Conservation (phyloP, 2,888 invertebrate species). For the Rhyacophila evoluta region DNA sequence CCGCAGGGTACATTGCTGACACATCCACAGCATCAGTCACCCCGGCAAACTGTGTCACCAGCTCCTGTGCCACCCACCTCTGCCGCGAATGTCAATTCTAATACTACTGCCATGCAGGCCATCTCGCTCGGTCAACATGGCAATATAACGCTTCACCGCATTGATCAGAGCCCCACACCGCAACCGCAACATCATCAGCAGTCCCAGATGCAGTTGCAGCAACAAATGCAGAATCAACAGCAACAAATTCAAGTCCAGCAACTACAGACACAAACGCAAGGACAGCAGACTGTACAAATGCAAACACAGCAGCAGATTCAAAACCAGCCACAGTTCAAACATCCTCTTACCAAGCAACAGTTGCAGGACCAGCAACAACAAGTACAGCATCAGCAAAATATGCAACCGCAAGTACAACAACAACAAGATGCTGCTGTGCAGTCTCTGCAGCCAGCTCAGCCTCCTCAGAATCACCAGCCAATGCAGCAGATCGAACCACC, state of each 20-base stretch:
- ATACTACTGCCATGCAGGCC: slow-evolving; percentile 30
- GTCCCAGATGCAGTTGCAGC: slow-evolving; percentile 57
- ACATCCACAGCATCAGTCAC: slow-evolving; percentile 53
- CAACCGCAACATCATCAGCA: slow-evolving; percentile 53
- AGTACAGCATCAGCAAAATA: slow-evolving; percentile 66
- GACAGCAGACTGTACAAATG: slow-evolving; percentile 57
- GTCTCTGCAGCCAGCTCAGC: slow-evolving; percentile 40
- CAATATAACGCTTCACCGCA: slow-evolving; percentile 65
- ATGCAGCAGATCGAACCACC: slow-evolving; percentile 14
- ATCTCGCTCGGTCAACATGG: slow-evolving; percentile 46
- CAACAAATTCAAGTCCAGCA: slow-evolving; percentile 55
- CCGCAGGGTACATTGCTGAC: slow-evolving; percentile 31
- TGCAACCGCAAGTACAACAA: slow-evolving; percentile 62
- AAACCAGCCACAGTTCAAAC: slow-evolving; percentile 61
- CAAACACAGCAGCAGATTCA: slow-evolving; percentile 61
- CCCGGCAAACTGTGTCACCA: slow-evolving; percentile 61
- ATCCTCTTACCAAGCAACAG: slow-evolving; percentile 68
- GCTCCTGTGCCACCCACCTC: slow-evolving; percentile 54
- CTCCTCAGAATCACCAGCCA: slow-evolving; percentile 15
- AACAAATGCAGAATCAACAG: slow-evolving; percentile 46
- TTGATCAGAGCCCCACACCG: slow-evolving; percentile 49
- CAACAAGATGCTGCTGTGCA: slow-evolving; percentile 34
- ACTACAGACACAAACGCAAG: slow-evolving; percentile 54
- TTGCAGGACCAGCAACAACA: slow-evolving; percentile 66
- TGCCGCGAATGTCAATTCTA: slow-evolving; percentile 56